Base-by-base conservation (phyloP, 2,888 invertebrate genomes). In the Notodonta dromedarius region DNA sequence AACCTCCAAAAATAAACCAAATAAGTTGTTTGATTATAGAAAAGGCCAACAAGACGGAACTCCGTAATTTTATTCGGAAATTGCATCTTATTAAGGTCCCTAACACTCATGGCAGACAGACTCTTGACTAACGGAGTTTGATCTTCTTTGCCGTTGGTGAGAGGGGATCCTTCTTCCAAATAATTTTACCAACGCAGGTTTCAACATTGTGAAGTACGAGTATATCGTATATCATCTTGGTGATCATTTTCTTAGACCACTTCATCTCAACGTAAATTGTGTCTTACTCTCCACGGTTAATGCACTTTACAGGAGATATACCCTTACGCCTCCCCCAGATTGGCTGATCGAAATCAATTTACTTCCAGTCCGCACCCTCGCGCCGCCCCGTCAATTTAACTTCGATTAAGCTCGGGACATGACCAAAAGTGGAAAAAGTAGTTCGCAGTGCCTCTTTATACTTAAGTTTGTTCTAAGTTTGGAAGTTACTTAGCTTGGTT, bases 401-500 rank as follows among this genome's bases (percentile, higher is more conserved):
- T 84, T 81, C 84, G 85, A 86, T 87, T 86, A 87, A 80, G 80
- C 77, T 70, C 66, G 72, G 72, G 78, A 76, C 79, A 77, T 64
- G 76, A 66, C 69, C 64, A 65, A 74, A 79, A 76, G 74, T 70
- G 76, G 77, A 80, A 78, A 82, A 82, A 78, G 70, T 70, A 62
- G 64, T 32, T 56, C 56, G 16, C 57, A 69, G 55, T 59, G 59
- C 66, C 58, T 66, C 63, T 61, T 68, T 71, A 39, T 64, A 63
- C 53, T 58, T 60, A 66, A 62, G 51, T 64, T 69, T 70, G 68
- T 63, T 67, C 51, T 8, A 61, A 71, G 71, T 59, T 74, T 67
- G 55, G 63, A 67, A 16, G 58, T 24, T 13, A 58, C 42, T 58
- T 58, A 52, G 39, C 5, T 32, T 13, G 46, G 13, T 46, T 46